These are phyloP conservation scores for Erethizon dorsatum DNA, from an alignment of 2,797 vertebrate genomes.

Conservation along the genomic window DNA sequence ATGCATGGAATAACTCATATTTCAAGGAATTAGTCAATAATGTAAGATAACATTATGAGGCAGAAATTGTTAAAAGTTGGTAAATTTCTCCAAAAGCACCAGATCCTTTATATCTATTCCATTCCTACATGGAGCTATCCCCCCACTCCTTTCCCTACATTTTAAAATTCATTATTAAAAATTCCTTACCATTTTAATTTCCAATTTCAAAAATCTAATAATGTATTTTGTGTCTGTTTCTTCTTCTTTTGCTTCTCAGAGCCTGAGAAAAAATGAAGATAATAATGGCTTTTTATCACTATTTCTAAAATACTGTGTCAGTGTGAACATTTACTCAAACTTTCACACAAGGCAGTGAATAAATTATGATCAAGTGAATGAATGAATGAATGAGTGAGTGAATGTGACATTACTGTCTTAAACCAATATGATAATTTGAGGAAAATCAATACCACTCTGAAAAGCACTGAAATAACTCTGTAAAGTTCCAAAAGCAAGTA, in stretches of 20 bases:
- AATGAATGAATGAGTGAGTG: neutral
- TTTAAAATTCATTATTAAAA: constrained; percentile 20
- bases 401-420: neutral
- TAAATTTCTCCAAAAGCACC: neutral
- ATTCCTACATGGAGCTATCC: neutral
- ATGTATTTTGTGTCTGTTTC: neutral
- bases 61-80: neutral
- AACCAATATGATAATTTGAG: neutral
- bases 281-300: neutral
- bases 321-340: neutral
- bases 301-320: neutral
- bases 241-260: neutral
- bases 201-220: neutral
- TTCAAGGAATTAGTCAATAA: neutral
- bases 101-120: neutral
- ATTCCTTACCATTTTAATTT: neutral
- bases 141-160: neutral
- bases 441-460: neutral
- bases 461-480: neutral
- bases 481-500: neutral
- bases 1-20: neutral
- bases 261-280: neutral
- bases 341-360: neutral
- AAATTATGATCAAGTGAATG: neutral
- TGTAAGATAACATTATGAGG: neutral